Percentiles rank a stretch among this genome's conserved stretches.
Evolutionary conservation across 2,113 vertebrate genomes (phyloP).

Genomic region (Channa argus): DNA sequence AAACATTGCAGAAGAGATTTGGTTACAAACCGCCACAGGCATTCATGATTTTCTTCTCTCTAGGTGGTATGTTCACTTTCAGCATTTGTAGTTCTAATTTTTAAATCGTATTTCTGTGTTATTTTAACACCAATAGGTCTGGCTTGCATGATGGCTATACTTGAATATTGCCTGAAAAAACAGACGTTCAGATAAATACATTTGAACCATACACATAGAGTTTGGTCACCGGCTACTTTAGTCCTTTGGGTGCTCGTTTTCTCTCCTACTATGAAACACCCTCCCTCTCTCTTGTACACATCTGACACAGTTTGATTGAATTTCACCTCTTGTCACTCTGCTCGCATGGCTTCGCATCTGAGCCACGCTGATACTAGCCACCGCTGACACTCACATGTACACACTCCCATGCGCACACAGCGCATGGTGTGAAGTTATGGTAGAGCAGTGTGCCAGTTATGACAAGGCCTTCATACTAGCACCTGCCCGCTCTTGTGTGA

Average conservation of each 20-base stretch:
- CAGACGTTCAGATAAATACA: not conserved
- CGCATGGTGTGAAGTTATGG: slow-evolving; percentile 38
- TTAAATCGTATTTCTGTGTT: not conserved
- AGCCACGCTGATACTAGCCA: slow-evolving; percentile 7
- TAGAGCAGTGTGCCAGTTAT: slow-evolving; percentile 57
- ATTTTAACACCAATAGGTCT: not conserved
- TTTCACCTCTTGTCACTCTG: slow-evolving; percentile 66
- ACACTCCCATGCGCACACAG: not conserved
- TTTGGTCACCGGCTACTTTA: not conserved
- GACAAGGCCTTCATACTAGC: slow-evolving; percentile 58
- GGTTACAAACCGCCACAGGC: slow-evolving; percentile 40
- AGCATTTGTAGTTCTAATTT: not conserved
- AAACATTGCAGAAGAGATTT: slow-evolving; percentile 48
- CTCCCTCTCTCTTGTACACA: slow-evolving; percentile 35
- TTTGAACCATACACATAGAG: slow-evolving; percentile 4
- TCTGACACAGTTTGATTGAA: slow-evolving; percentile 69
- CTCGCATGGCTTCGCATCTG: slow-evolving; percentile 41
- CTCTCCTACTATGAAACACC: slow-evolving; percentile 38
- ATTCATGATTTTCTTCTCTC: slow-evolving; percentile 6
- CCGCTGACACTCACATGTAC: slow-evolving; percentile 20
- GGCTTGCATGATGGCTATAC: not conserved
- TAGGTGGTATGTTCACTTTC: slow-evolving; percentile 7
- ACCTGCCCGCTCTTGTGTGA: slow-evolving; percentile 11
- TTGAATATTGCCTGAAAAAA: not conserved
- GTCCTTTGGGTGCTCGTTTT: not conserved